Conservation (phyloP, 23 tunicate genomes). For the Diplosoma virens region DNA sequence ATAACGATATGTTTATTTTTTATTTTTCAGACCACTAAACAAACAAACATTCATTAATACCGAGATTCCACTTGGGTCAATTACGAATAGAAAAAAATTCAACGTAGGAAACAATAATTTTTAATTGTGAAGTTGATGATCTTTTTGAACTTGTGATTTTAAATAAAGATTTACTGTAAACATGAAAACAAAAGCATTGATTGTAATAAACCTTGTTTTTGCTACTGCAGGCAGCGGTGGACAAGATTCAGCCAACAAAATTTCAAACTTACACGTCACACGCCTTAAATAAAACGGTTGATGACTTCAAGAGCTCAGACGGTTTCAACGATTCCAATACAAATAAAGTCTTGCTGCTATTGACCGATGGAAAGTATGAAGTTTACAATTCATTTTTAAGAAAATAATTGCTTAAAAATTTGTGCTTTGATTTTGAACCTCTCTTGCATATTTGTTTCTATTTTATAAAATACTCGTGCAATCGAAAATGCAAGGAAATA, state of each 20-base stretch:
- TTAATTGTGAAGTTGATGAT: too few species aligned
- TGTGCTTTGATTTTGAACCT: too few species aligned
- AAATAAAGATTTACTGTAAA: not conserved
- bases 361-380: conserved; percentile 65
- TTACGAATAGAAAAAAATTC: conserved; percentile 27
- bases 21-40: conserved; percentile 14
- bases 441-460: too few species aligned
- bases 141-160: too few species aligned
- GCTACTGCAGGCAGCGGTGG: conserved; percentile 27
- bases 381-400: not conserved
- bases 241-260: conserved; percentile 4
- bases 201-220: not conserved
- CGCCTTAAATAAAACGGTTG: conserved; percentile 61
- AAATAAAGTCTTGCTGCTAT: conserved; percentile 44
- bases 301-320: conserved; percentile 39
- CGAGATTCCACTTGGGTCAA: conserved; percentile 63
- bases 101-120: conserved; percentile 19
- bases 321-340: conserved; percentile 31
- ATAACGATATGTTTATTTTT: too few species aligned
- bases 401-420: not conserved
- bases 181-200: not conserved
- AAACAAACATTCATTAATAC: conserved; percentile 58
- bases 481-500: too few species aligned
- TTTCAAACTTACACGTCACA: conserved; percentile 51
- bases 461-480: too few species aligned